Conservation (phyloP, 2,797 vertebrate genomes). For the Gymnothorax javanicus region DNA sequence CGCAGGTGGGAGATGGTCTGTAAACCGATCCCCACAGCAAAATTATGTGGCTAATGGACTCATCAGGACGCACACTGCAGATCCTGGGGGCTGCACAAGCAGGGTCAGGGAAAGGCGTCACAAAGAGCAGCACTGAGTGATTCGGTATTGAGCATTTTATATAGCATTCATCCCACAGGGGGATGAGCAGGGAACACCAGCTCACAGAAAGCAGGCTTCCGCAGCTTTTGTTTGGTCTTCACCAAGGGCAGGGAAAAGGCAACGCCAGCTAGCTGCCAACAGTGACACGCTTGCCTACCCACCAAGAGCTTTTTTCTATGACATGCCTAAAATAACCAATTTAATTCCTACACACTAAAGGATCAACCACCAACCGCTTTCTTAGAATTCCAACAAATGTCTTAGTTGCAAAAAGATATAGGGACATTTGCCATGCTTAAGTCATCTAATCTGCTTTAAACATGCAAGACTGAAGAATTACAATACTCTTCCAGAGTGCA, state of each 20-base stretch:
- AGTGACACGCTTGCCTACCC: not conserved
- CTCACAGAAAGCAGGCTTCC: not conserved
- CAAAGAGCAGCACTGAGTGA: constrained; percentile 7
- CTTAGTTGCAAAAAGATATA: not conserved
- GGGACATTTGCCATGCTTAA: not conserved
- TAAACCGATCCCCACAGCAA: not conserved
- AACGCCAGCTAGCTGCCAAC: not conserved
- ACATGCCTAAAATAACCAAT: not conserved
- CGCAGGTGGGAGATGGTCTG: not conserved
- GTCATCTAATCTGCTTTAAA: not conserved
- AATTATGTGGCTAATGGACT: not conserved
- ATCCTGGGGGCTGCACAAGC: not conserved
- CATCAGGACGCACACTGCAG: not conserved
- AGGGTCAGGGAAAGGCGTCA: constrained; percentile 13
- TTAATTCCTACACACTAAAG: not conserved
- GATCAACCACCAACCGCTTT: not conserved
- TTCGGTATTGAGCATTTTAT: not conserved
- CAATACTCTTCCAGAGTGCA: not conserved
- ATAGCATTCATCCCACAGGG: not conserved
- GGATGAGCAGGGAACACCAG: not conserved
- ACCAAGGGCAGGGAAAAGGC: not conserved
- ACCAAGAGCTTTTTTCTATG: not conserved
- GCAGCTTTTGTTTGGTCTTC: not conserved
- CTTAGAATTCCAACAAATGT: not conserved
- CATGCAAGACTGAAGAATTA: not conserved